Percentiles rank a stretch among this genome's conserved stretches.
Evolutionary conservation across 2,888 invertebrate species (phyloP).

Genomic region (Drepana falcataria): DNA sequence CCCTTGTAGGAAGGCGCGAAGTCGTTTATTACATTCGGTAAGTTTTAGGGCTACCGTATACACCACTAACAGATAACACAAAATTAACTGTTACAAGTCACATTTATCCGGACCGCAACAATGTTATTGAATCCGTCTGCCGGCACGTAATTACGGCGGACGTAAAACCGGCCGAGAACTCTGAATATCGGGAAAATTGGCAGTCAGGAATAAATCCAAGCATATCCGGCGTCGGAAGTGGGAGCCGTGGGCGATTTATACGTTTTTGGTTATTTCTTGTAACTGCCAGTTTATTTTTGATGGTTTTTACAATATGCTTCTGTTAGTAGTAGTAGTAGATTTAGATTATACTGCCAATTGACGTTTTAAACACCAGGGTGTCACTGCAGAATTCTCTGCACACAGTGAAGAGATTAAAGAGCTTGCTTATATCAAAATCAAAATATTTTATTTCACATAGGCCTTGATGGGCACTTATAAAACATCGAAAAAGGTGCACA

Average conservation of each 20-base stretch:
- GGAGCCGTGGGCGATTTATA: slow-evolving; percentile 4
- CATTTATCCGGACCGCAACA: neutral
- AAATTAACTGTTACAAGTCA: neutral
- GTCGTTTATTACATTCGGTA: no score
- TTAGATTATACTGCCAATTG: no score
- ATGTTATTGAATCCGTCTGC: slow-evolving; percentile 4
- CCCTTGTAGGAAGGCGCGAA: no score
- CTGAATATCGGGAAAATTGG: slow-evolving; percentile 5
- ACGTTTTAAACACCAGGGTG: no score
- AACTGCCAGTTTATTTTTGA: neutral
- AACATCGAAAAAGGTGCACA: no score
- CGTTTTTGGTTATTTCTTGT: slow-evolving; percentile 3
- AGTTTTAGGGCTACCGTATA: neutral
- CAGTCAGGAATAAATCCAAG: slow-evolving; percentile 10
- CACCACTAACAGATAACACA: neutral
- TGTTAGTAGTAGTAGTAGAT: neutral
- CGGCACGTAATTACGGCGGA: slow-evolving; percentile 6
- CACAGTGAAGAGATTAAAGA: no score
- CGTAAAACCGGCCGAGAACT: slow-evolving; percentile 4
- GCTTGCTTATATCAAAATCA: no score
- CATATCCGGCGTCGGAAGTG: slow-evolving; percentile 10
- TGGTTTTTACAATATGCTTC: neutral
- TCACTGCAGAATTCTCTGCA: no score
- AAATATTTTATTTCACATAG: no score
- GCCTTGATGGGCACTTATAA: no score